Base-by-base conservation (phyloP, 2,888 invertebrate genomes). In the Choristoneura rosaceana region DNA sequence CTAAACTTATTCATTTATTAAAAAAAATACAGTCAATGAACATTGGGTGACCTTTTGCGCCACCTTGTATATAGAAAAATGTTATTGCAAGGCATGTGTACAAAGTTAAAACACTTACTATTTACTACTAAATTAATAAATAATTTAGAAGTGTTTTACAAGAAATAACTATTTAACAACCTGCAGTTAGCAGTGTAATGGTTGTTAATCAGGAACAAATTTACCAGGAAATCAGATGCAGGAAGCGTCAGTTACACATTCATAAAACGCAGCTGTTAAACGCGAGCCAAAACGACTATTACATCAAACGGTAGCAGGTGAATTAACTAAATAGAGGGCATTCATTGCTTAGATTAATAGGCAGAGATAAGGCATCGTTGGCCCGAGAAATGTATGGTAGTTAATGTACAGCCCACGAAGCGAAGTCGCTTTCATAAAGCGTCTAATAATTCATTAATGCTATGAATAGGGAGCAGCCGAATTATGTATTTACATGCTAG, bases 301-400 rank as follows among this genome's bases (percentile, higher is more conserved):
- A 88, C 84, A 80, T 86, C 84, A 86, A 87, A 86, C 81, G 83
- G 79, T 82, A 81, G 82, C 86, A 87, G 87, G 87, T 87, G 84
- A 86, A 88, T 86, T 86, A 87, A 87, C 83, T 84, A 84, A 87
- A 87, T 85, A 80, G 79, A 70, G 79, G 79, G 77, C 75, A 73
- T 73, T 73, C 79, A 82, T 81, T 79, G 82, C 80, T 84, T 81
- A 87, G 88, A 90, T 90, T 89, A 87, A 90, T 90, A 83, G 84
- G 76, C 75, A 68, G 71, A 85, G 87, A 89, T 89, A 86, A 86
- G 81, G 80, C 81, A 79, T 79, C 80, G 81, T 78, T 75, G 79
- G 82, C 80, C 81, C 77, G 77, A 76, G 74, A 82, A 84, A 84
- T 82, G 80, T 80, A 83, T 81, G 76, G 79, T 76, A 75, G 78